Percentiles rank a stretch among this genome's conserved stretches.
phyloP scores from a whole-genome alignment of 2,113 vertebrate genomes.

The Cephalopholis sonnerati region DNA sequence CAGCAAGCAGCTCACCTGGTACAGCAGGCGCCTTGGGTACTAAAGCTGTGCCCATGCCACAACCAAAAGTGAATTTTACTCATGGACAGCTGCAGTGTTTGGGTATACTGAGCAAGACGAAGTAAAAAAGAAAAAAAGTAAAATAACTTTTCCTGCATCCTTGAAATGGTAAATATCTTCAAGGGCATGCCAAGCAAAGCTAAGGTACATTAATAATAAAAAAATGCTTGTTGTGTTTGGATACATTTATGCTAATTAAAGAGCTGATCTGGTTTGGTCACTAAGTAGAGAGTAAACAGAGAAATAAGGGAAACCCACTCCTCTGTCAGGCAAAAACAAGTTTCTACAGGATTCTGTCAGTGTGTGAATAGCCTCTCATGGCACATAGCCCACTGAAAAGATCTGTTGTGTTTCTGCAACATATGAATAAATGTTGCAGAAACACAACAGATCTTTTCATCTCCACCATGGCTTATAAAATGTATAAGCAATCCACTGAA shows the following conservation, averaged over 20 bases:
- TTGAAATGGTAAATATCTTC: neutral
- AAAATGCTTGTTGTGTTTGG: neutral
- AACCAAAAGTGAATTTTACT: no score
- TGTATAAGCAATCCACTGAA: neutral
- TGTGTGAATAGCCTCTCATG: neutral
- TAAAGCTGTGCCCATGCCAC: no score
- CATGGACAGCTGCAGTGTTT: no score
- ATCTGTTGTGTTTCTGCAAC: neutral
- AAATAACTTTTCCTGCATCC: neutral
- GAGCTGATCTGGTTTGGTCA: conserved; percentile 1
- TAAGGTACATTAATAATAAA: neutral
- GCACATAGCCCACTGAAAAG: neutral
- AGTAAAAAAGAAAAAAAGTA: neutral
- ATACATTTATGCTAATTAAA: neutral
- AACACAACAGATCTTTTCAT: no score
- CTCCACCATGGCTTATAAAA: neutral
- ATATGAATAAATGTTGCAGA: no score
- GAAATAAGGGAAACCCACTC: neutral
- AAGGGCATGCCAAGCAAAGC: neutral
- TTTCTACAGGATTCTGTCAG: neutral
- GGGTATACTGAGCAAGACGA: neutral
- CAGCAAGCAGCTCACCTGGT: no score
- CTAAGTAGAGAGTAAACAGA: neutral
- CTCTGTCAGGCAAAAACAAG: neutral
- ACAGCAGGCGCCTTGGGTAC: no score